A percentile compares a stretch with the other conserved stretches of the same genome.
Conservation (phyloP, 2,888 invertebrate genomes). For the Pristionchus entomophagus region DNA sequence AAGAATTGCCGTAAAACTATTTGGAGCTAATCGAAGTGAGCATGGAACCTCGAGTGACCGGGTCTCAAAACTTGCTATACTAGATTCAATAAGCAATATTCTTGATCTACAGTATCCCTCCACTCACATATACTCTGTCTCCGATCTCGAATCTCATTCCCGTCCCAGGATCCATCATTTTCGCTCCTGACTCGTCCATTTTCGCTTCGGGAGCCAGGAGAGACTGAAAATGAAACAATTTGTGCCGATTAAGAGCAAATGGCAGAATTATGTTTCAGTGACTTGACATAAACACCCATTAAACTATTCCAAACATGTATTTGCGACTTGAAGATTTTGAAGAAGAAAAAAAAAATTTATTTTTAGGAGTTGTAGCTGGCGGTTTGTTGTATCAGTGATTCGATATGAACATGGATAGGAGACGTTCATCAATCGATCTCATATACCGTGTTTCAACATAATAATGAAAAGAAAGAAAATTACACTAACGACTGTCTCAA, state of each 20-base stretch:
- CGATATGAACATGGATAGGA: no score
- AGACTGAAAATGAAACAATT: background rate
- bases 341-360: no score
- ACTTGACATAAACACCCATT: no score
- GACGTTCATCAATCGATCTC: no score
- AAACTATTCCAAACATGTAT: no score
- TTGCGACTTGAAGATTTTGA: no score
- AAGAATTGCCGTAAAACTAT: no score
- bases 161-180: slow-evolving; percentile 9
- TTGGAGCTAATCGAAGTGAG: background rate
- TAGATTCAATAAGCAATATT: background rate
- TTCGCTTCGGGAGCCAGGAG: background rate
- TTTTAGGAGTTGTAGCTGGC: no score
- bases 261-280: no score
- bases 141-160: slow-evolving; percentile 24
- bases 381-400: no score
- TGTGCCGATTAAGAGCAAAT: background rate
- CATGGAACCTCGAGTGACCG: background rate
- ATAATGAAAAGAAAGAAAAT: no score
- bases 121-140: slow-evolving; percentile 35
- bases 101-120: background rate
- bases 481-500: background rate
- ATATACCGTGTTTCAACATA: no score
- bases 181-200: slow-evolving; percentile 7
- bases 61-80: background rate